Conservation (phyloP, 2,888 invertebrate species). For the Clostera curtula region DNA sequence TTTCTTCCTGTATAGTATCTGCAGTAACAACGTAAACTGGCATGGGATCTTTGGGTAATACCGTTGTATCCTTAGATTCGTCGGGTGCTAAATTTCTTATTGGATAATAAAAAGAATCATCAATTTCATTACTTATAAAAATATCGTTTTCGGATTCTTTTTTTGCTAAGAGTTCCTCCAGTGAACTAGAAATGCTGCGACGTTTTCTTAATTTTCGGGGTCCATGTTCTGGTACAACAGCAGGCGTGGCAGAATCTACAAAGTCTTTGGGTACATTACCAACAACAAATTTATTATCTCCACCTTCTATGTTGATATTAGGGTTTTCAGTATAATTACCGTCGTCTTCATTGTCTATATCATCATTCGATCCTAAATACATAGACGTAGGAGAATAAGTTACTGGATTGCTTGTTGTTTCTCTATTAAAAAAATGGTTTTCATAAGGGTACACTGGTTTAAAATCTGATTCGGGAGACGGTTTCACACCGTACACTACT, state of each 20-base stretch:
- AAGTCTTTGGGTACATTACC: constrained; percentile 78
- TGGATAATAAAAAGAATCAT: constrained; percentile 42
- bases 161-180: constrained; percentile 57
- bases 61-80: constrained; percentile 35
- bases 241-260: constrained; percentile 69
- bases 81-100: constrained; percentile 31
- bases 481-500: constrained; percentile 63
- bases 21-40: constrained; percentile 41
- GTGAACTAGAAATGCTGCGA: constrained; percentile 48
- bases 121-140: constrained; percentile 66
- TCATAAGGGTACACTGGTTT: constrained; percentile 67
- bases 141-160: constrained; percentile 53
- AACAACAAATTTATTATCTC: constrained; percentile 77
- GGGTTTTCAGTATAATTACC: constrained; percentile 44
- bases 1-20: constrained; percentile 25
- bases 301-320: constrained; percentile 30
- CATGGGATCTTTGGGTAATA: background rate
- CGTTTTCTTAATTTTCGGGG: constrained; percentile 66
- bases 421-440: constrained; percentile 48
- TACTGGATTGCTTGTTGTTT: constrained; percentile 52
- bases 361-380: constrained; percentile 62
- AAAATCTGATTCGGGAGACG: constrained; percentile 56
- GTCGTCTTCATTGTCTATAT: constrained; percentile 37
- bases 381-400: constrained; percentile 64
- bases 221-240: constrained; percentile 79